A percentile compares a stretch with the other conserved stretches of the same genome.
These are phyloP conservation scores for Crax fasciolata DNA, from an alignment of 2,797 vertebrate genomes.

Conservation along the genomic window DNA sequence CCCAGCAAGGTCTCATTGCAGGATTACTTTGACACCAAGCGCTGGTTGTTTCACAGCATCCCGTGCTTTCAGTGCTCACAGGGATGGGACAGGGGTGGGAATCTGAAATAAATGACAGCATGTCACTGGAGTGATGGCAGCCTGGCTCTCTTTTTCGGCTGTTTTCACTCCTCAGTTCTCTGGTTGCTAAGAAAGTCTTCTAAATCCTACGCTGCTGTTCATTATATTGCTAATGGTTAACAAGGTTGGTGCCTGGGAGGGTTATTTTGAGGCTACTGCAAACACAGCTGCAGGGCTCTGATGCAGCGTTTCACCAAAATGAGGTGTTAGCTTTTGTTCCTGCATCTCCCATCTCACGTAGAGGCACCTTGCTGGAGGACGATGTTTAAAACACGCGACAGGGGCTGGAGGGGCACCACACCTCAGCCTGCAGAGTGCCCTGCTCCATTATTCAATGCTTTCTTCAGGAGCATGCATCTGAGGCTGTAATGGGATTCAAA, in stretches of 20 bases:
- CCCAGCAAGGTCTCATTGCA: background rate
- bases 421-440: background rate
- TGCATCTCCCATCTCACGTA: background rate
- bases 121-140: background rate
- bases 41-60: background rate
- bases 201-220: background rate
- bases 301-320: background rate
- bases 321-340: background rate
- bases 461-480: background rate
- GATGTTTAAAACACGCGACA: conserved; percentile 34
- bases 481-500: background rate
- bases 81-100: background rate
- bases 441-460: conserved; percentile 34
- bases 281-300: background rate
- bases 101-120: background rate
- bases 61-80: background rate
- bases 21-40: background rate
- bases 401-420: background rate
- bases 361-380: background rate
- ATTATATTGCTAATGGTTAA: background rate
- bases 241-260: background rate
- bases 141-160: background rate
- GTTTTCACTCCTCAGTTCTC: background rate
- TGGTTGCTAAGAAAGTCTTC: background rate
- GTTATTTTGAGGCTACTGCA: background rate